A percentile compares a stretch with the other conserved stretches of the same genome.
phyloP scores from a whole-genome alignment of 2,113 vertebrate genomes.

The Malaclemys terrapin region DNA sequence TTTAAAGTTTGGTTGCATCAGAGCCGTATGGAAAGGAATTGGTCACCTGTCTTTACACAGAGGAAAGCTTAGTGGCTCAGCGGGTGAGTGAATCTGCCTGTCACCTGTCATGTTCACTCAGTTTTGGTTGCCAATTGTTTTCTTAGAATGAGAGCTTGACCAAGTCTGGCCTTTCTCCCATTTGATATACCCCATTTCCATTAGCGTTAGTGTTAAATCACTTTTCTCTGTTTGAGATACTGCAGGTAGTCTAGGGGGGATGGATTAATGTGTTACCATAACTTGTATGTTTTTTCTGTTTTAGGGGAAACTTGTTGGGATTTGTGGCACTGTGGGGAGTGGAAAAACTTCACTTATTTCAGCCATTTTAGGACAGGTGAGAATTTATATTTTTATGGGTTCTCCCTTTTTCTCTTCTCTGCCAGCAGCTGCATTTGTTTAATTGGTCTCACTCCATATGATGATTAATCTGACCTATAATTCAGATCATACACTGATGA shows the following conservation, averaged over 20 bases:
- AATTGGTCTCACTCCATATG: neutral
- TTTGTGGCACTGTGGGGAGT: slow-evolving; percentile 94
- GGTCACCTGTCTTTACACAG: neutral
- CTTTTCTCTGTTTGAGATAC: neutral
- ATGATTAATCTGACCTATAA: neutral
- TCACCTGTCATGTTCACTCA: neutral
- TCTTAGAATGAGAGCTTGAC: neutral
- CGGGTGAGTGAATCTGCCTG: neutral
- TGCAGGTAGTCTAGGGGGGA: neutral
- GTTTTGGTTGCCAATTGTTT: neutral
- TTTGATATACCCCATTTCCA: neutral
- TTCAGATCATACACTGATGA: neutral
- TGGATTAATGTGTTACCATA: neutral
- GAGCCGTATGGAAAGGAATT: neutral
- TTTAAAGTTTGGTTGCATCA: neutral
- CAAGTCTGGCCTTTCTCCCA: neutral
- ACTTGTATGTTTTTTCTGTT: neutral
- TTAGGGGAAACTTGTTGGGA: slow-evolving; percentile 91
- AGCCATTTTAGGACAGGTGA: slow-evolving; percentile 94
- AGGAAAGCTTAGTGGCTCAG: neutral
- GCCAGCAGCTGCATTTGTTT: neutral
- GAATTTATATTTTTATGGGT: neutral
- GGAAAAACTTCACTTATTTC: slow-evolving; percentile 94
- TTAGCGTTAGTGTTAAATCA: neutral
- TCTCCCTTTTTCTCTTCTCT: neutral